Percentiles rank a stretch among this genome's conserved stretches.
Evolutionary conservation across 2,888 invertebrate species (phyloP).

Genomic region (Anticlea derivata): DNA sequence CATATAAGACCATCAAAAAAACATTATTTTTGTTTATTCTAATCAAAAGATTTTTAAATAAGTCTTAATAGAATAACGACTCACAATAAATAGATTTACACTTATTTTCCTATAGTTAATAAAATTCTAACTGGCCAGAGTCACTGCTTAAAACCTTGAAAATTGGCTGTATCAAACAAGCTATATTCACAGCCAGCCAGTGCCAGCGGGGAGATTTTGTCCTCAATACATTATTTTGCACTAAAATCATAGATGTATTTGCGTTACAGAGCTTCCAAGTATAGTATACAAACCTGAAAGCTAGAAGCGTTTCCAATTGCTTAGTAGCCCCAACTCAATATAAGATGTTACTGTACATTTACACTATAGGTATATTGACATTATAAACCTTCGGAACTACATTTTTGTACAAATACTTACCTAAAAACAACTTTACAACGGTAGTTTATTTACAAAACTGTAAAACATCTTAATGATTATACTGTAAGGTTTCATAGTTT

Average conservation of each 20-base stretch:
- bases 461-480: slow-evolving; percentile 2
- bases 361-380: not conserved
- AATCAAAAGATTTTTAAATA: not conserved
- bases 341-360: slow-evolving; percentile 5
- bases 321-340: slow-evolving; percentile 18
- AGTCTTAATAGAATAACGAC: slow-evolving; percentile 2
- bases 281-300: too few relatives aligned
- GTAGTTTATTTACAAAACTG: slow-evolving; percentile 7
- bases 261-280: not conserved
- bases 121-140: too few relatives aligned
- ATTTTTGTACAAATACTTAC: slow-evolving; percentile 6
- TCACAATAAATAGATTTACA: not conserved
- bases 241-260: not conserved
- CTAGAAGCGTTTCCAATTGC: slow-evolving; percentile 6
- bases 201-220: too few relatives aligned
- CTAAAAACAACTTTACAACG: slow-evolving; percentile 11
- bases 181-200: too few relatives aligned
- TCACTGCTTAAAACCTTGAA: too few relatives aligned
- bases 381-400: slow-evolving; percentile 4
- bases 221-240: too few relatives aligned
- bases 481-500: slow-evolving; percentile 25
- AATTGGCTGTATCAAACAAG: too few relatives aligned
- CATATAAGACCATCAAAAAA: not conserved
- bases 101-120: too few relatives aligned
- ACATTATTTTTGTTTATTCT: slow-evolving; percentile 2